phyloP scores from a whole-genome alignment of 1,140 invertebrate genomes.

The Globodera ellingtonae region DNA sequence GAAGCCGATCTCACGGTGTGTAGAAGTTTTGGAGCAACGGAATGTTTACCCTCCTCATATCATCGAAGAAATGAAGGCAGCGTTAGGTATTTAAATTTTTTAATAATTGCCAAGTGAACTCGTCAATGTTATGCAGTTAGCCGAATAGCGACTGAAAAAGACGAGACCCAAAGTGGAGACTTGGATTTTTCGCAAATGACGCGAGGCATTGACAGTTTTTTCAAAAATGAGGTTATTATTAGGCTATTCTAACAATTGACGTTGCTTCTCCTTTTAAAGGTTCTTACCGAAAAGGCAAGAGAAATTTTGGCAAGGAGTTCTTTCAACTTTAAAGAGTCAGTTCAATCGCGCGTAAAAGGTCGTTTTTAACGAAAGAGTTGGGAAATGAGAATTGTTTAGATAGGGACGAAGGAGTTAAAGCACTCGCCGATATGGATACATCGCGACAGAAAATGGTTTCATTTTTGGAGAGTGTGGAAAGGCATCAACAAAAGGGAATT shows the following conservation, averaged over 20 bases:
- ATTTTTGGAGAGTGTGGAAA: constrained; percentile 36
- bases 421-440: constrained; percentile 42
- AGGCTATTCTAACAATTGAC: neutral
- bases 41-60: constrained; percentile 44
- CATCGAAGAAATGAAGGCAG: constrained; percentile 51
- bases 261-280: neutral
- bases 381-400: constrained; percentile 32
- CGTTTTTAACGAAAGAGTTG: neutral
- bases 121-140: constrained; percentile 20
- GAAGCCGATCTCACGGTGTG: constrained; percentile 51
- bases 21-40: constrained; percentile 56
- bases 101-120: neutral
- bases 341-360: constrained; percentile 43
- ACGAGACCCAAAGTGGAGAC: constrained; percentile 35
- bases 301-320: constrained; percentile 43
- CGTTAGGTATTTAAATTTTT: constrained; percentile 33
- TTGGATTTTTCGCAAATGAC: constrained; percentile 30
- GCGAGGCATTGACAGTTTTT: constrained; percentile 36
- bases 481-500: constrained; percentile 28
- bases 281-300: constrained; percentile 45
- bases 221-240: constrained; percentile 31
- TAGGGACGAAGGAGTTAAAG: constrained; percentile 39
- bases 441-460: constrained; percentile 41
- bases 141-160: constrained; percentile 25
- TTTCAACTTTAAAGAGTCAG: constrained; percentile 45